phyloP scores from a whole-genome alignment of 1,140 invertebrate species.

The Pissodes strobi region DNA sequence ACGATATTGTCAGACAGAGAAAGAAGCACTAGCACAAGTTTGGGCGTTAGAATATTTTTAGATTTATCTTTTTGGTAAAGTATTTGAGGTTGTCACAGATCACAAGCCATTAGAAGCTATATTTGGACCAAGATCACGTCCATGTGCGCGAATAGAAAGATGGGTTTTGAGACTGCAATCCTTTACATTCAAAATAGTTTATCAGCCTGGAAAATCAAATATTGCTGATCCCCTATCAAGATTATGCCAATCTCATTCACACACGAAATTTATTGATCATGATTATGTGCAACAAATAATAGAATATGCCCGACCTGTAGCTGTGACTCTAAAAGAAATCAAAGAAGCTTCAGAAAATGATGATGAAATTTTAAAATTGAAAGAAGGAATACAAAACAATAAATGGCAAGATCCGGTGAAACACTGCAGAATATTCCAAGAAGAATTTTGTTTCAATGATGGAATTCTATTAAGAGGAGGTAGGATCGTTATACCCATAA shows the following conservation, averaged over 20 bases:
- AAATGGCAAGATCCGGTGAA: background rate
- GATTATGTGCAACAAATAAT: background rate
- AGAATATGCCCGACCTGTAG: constrained; percentile 5
- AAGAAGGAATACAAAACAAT: background rate
- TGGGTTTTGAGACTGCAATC: no score
- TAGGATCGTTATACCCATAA: constrained; percentile 56
- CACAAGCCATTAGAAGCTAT: constrained; percentile 53
- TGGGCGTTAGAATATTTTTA: constrained; percentile 46
- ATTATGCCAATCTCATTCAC: constrained; percentile 17
- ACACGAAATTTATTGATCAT: background rate
- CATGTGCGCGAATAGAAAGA: no score
- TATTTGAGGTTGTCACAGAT: no score
- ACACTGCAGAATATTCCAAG: background rate
- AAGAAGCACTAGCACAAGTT: constrained; percentile 51
- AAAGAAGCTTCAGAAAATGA: background rate
- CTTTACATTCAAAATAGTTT: constrained; percentile 51
- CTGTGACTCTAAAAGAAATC: constrained; percentile 12
- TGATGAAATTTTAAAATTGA: constrained; percentile 6
- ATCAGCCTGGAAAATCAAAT: constrained; percentile 52
- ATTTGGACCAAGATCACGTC: constrained; percentile 45
- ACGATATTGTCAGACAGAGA: constrained; percentile 56
- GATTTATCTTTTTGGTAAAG: constrained; percentile 36
- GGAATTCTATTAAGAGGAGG: background rate
- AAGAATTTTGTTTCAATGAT: constrained; percentile 17
- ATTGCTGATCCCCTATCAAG: constrained; percentile 53